These are phyloP conservation scores for Lasioglossum oenotherae DNA, from an alignment of 2,888 invertebrate genomes.

Conservation along the genomic window DNA sequence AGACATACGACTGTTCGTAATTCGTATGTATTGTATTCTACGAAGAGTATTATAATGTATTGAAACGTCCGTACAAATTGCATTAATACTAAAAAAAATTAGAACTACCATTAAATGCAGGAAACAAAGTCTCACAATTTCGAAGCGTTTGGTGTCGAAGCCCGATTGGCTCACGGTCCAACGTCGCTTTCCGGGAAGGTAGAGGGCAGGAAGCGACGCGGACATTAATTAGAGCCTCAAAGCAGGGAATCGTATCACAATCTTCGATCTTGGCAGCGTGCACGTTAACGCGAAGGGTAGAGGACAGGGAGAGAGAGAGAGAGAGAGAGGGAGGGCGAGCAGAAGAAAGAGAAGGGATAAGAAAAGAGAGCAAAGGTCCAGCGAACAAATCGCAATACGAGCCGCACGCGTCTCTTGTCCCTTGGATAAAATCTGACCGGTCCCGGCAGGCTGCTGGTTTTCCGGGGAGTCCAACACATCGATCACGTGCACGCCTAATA, in stretches of 20 bases:
- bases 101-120: not conserved
- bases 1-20: too few relatives aligned
- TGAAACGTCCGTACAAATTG: too few relatives aligned
- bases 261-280: constrained; percentile 9
- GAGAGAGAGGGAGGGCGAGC: not conserved
- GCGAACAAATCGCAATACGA: constrained; percentile 36
- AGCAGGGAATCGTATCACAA: not conserved
- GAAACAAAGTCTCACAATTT: not conserved
- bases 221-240: constrained; percentile 7
- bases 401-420: constrained; percentile 50
- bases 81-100: too few relatives aligned
- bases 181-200: not conserved
- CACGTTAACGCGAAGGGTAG: not conserved
- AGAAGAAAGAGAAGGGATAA: not conserved
- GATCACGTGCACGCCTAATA: constrained; percentile 81
- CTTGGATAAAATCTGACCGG: constrained; percentile 65
- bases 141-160: not conserved
- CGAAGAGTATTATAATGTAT: too few relatives aligned
- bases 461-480: constrained; percentile 75
- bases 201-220: not conserved
- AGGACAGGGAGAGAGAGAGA: not conserved
- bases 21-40: too few relatives aligned
- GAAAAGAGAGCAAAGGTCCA: constrained; percentile 7
- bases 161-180: not conserved
- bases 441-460: constrained; percentile 64